These are phyloP conservation scores for Sebastes flavidus DNA, from an alignment of 2,797 vertebrate species.

Conservation along the genomic window DNA sequence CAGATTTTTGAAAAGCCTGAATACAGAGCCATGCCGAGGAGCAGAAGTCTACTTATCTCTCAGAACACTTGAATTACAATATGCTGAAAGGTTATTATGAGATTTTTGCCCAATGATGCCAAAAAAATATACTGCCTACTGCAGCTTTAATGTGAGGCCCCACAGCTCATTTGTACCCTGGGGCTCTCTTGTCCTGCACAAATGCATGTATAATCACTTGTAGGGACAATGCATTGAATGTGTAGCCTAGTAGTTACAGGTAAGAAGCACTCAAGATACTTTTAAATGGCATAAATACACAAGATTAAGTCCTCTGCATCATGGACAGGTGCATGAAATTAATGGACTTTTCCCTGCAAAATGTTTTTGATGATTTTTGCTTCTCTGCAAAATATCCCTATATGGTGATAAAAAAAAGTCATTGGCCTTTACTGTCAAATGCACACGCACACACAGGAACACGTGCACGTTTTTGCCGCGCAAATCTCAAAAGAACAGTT, in stretches of 20 bases:
- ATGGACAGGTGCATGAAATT: background rate
- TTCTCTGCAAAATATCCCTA: background rate
- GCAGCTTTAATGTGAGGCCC: background rate
- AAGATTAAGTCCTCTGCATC: background rate
- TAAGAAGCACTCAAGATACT: background rate
- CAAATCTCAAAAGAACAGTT: conserved; percentile 63
- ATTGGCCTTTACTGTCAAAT: background rate
- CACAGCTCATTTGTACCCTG: background rate
- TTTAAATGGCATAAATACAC: background rate
- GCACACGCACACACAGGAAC: background rate
- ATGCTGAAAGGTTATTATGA: too few species aligned
- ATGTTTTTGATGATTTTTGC: background rate
- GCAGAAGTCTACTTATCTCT: too few species aligned
- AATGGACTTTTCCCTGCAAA: background rate
- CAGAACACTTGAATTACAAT: too few species aligned
- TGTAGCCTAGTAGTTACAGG: background rate
- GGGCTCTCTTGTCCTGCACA: background rate
- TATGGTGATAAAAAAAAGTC: background rate
- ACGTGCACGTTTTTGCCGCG: conserved; percentile 52
- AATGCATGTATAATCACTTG: background rate
- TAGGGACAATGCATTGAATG: background rate
- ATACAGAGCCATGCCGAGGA: too few species aligned
- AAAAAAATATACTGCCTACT: too few species aligned
- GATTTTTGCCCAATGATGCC: too few species aligned
- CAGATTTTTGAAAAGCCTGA: too few species aligned